These are phyloP conservation scores for Drosophila tristis DNA, from an alignment of 1,140 invertebrate species.

Conservation along the genomic window DNA sequence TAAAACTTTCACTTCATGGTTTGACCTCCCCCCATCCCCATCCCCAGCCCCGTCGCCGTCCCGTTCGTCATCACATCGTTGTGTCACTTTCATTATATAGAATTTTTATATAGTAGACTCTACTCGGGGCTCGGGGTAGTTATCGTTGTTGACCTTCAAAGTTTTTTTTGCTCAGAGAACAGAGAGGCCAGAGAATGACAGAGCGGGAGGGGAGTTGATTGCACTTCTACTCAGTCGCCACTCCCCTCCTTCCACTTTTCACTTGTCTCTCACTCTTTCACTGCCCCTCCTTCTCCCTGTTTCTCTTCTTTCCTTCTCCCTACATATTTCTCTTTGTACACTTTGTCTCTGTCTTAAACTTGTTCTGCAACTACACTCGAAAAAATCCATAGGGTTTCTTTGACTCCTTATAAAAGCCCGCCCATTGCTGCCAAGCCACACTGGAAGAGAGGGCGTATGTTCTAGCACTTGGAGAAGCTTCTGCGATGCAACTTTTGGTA, in stretches of 20 bases:
- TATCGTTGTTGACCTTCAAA: conserved; percentile 54
- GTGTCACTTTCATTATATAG: conserved; percentile 35
- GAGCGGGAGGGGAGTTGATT: conserved; percentile 12
- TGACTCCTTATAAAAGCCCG: no score
- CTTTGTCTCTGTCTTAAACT: conserved; percentile 2
- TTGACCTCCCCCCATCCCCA: background rate
- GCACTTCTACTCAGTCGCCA: conserved; percentile 6
- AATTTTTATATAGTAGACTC: conserved; percentile 36
- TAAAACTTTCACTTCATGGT: conserved; percentile 52
- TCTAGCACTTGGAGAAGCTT: no score
- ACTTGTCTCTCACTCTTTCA: background rate
- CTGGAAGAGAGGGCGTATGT: no score
- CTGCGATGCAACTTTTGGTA: no score
- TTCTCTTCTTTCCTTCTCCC: background rate
- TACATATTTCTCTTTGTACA: background rate
- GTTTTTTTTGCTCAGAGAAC: conserved; percentile 21
- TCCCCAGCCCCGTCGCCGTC: background rate
- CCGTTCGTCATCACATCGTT: background rate
- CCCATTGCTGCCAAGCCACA: no score
- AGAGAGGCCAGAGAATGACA: conserved; percentile 4
- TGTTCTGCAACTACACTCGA: no score
- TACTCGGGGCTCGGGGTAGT: conserved; percentile 2
- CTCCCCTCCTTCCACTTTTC: background rate
- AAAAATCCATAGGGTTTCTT: no score
- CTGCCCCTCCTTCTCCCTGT: background rate